These are phyloP conservation scores for Gallinago media DNA, from an alignment of 2,113 vertebrate species.

Conservation along the genomic window DNA sequence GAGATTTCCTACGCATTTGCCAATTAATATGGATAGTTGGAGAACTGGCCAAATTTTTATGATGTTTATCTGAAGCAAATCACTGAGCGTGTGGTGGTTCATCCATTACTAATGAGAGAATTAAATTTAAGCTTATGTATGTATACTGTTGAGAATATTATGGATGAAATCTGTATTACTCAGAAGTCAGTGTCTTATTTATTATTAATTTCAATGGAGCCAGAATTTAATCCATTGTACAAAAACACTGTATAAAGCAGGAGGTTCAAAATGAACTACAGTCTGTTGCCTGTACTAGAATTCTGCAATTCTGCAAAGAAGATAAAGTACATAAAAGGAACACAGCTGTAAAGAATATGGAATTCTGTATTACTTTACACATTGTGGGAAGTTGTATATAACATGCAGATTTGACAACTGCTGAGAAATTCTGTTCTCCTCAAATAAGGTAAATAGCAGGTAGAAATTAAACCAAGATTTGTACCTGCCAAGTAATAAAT, in stretches of 20 bases:
- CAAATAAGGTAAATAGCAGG: neutral
- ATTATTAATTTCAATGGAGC: neutral
- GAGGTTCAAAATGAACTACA: neutral
- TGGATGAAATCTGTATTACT: neutral
- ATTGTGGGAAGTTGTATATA: neutral
- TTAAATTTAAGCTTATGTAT: neutral
- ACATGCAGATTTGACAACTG: neutral
- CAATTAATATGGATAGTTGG: neutral
- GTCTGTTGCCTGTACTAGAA: neutral
- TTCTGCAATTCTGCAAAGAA: neutral
- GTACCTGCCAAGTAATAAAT: neutral
- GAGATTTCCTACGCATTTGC: neutral
- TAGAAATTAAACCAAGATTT: neutral
- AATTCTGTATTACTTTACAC: neutral
- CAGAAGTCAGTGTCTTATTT: neutral
- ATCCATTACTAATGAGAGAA: slow-evolving; percentile 33
- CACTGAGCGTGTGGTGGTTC: neutral
- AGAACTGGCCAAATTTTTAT: neutral
- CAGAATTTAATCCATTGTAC: neutral
- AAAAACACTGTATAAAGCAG: neutral
- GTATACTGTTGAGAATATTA: neutral
- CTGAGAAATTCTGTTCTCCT: neutral
- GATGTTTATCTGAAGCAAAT: neutral
- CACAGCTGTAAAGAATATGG: neutral
- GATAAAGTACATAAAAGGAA: neutral